These are phyloP conservation scores for Rutpela maculata DNA, from an alignment of 2,888 invertebrate species.

Conservation along the genomic window DNA sequence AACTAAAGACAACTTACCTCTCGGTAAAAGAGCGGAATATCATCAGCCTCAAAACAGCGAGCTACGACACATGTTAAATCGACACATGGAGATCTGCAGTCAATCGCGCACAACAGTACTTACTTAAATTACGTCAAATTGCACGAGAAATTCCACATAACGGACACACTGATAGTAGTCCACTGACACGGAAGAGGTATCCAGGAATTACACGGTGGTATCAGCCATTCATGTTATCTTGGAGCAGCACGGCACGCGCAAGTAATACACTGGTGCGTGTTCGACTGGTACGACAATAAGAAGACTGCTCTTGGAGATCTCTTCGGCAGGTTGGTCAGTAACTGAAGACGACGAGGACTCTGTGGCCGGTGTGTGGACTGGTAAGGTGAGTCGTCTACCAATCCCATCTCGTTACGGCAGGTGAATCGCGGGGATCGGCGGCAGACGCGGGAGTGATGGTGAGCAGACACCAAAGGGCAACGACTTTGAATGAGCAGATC, in stretches of 20 bases:
- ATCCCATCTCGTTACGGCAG: conserved; percentile 70
- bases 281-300: conserved; percentile 11
- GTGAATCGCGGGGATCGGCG: conserved; percentile 64
- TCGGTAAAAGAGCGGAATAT: conserved; percentile 65
- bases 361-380: conserved; percentile 61
- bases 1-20: conserved; percentile 62
- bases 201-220: conserved; percentile 31
- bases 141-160: conserved; percentile 63
- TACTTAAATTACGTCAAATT: conserved; percentile 55
- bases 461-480: conserved; percentile 70
- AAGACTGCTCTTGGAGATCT: conserved; percentile 39
- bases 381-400: conserved; percentile 68
- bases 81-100: conserved; percentile 58
- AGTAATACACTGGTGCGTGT: neutral
- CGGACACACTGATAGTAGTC: conserved; percentile 60
- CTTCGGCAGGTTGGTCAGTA: conserved; percentile 61
- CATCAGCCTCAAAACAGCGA: conserved; percentile 63
- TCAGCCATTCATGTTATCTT: conserved; percentile 51
- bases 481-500: conserved; percentile 66
- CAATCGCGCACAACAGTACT: conserved; percentile 50
- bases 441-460: conserved; percentile 60
- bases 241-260: conserved; percentile 28
- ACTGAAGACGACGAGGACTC: conserved; percentile 61
- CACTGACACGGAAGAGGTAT: conserved; percentile 47
- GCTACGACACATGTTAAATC: conserved; percentile 58